Evolutionary conservation across 1,140 invertebrate species (phyloP).

Genomic region (Steinernema khuongi): DNA sequence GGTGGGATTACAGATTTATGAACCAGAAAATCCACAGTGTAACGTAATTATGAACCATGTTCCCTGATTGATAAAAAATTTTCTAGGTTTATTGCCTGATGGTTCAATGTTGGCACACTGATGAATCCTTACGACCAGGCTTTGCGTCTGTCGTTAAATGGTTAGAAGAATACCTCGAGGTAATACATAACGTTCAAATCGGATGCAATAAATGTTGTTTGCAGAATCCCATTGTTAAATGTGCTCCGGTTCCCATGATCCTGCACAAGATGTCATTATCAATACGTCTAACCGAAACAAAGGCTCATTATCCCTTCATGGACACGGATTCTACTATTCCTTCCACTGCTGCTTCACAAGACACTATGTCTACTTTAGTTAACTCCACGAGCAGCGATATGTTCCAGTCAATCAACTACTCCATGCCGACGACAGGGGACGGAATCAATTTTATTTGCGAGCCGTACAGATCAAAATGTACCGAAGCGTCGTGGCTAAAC

Average conservation of each 20-base stretch:
- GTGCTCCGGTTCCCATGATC: not conserved
- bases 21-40: too few species aligned
- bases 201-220: not conserved
- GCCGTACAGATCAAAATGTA: not conserved
- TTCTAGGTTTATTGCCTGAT: not conserved
- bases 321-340: not conserved
- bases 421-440: not conserved
- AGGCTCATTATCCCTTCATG: not conserved
- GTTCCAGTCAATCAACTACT: constrained; percentile 9
- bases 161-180: not conserved
- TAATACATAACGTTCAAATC: not conserved
- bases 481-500: not conserved
- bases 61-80: not conserved
- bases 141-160: not conserved
- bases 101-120: constrained; percentile 1
- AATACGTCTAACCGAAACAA: not conserved
- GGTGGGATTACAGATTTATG: too few species aligned
- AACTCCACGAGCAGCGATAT: not conserved
- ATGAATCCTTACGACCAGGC: not conserved
- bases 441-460: not conserved
- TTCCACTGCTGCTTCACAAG: not conserved
- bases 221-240: not conserved
- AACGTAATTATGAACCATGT: too few species aligned
- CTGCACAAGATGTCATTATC: not conserved
- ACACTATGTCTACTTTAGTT: not conserved